A percentile compares a stretch with the other conserved stretches of the same genome.
phyloP scores from a whole-genome alignment of 2,888 invertebrate species.

The Dorcus parallelipipedus region DNA sequence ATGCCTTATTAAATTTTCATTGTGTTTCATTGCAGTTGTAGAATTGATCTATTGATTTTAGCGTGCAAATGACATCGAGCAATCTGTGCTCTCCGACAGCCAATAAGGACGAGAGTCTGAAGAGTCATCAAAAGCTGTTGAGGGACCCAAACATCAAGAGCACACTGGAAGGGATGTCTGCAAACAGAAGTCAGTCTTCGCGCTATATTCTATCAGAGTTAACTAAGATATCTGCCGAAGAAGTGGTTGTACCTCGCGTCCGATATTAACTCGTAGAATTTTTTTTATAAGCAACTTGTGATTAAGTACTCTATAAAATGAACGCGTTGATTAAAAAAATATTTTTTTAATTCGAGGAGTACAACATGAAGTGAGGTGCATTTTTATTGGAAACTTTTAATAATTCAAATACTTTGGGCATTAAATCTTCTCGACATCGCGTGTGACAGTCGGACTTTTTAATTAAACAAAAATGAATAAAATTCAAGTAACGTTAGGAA shows the following conservation, averaged over 20 bases:
- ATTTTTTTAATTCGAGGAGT: too few relatives aligned
- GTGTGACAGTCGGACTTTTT: too few relatives aligned
- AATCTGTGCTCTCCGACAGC: slow-evolving; percentile 22
- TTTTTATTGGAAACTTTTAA: background rate
- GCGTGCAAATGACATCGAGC: slow-evolving; percentile 20
- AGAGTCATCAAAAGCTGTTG: slow-evolving; percentile 26
- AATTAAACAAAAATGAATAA: too few relatives aligned
- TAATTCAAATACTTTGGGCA: too few relatives aligned
- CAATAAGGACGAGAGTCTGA: slow-evolving; percentile 25
- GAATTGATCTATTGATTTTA: slow-evolving; percentile 20
- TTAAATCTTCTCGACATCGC: too few relatives aligned
- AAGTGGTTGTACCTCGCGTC: background rate
- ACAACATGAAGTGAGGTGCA: background rate
- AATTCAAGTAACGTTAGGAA: background rate
- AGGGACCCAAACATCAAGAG: slow-evolving; percentile 24
- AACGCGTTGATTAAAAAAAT: too few relatives aligned
- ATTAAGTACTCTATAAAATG: background rate
- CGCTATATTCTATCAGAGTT: slow-evolving; percentile 9
- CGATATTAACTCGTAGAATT: background rate
- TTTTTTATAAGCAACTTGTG: background rate
- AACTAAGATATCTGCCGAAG: background rate
- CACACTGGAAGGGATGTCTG: slow-evolving; percentile 16
- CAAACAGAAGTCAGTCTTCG: slow-evolving; percentile 28
- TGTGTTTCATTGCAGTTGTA: background rate
- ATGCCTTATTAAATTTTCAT: background rate